Base-by-base conservation (phyloP, 2,113 vertebrate genomes). In the Lagopus muta region DNA sequence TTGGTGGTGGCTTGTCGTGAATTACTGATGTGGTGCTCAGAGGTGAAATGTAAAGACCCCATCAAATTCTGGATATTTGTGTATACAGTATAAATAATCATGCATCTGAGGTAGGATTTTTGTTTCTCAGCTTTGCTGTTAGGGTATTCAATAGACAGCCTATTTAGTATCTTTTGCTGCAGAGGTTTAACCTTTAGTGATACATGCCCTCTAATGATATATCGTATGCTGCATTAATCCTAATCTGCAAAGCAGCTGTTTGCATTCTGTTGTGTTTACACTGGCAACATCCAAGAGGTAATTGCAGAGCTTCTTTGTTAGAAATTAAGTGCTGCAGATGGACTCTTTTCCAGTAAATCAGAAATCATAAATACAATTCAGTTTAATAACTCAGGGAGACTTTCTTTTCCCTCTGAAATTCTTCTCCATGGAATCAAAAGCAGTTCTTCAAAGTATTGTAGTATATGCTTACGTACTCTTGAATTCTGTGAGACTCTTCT, bases 41-140 rank as follows among this genome's bases (percentile, higher is more conserved):
- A 97, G 96, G 96, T 96, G 90, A 97, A 96, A 97, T 95, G 76
- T 92, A 97, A 97, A 97, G 96, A 97, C 92, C 94, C 97, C 91
- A 96, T 97, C 96, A 96, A 66, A 96, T 82, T 93, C 89, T 82
- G 57, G 72, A 67, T 96, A 97, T 96, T 97, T 97, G 92, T 95
- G 96, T 97, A 94, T 93, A 94, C 90, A 91, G 85, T 96, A 88
- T 71, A 94, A 90, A 87, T 95, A 97, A 97, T 97, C 93, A 97
- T 96, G 69, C 94, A 67, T 47, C 77, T 92, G n/a, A 85, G 34
- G 61, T 69, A 95, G 21, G 11, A 52, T 74, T 62, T 92, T 73
- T 55, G 24, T 66, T 74, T 28, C 66, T 38, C 11, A 34, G 4
- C 10, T 88, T 79, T 89, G 27, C 52, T 69, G 8, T 45, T 80